These are phyloP conservation scores for Acanthoscelides obtectus DNA, from an alignment of 2,888 invertebrate species.

Conservation along the genomic window DNA sequence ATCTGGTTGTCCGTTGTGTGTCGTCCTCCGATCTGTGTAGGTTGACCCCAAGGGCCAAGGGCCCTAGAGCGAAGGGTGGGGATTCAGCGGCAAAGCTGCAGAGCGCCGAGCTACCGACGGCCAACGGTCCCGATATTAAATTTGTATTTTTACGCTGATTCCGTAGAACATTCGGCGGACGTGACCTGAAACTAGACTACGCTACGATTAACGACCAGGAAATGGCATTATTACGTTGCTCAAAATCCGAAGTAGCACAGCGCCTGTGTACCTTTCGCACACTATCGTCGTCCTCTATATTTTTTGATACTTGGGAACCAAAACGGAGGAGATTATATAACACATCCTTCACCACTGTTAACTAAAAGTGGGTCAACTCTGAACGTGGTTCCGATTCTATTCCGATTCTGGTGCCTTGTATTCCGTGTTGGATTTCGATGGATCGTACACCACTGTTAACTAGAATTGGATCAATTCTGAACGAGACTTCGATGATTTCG, in stretches of 20 bases:
- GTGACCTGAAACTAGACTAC: conserved; percentile 54
- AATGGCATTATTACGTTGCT: conserved; percentile 42
- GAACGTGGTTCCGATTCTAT: too few species aligned
- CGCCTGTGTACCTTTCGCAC: conserved; percentile 22
- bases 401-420: too few species aligned
- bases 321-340: too few species aligned
- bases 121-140: conserved; percentile 52
- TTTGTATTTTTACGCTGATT: conserved; percentile 62
- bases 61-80: neutral
- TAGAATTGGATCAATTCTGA: too few species aligned
- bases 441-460: too few species aligned
- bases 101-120: neutral
- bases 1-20: neutral
- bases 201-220: conserved; percentile 55
- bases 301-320: too few species aligned
- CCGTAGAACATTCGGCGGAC: conserved; percentile 53
- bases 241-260: conserved; percentile 24
- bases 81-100: neutral
- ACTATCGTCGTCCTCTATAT: too few species aligned
- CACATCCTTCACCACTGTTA: too few species aligned
- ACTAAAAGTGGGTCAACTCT: too few species aligned
- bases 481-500: too few species aligned
- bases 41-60: neutral
- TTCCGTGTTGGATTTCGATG: too few species aligned
- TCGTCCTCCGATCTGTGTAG: neutral